Conservation (phyloP, 53 echinoderm and acorn worm species). For the Holothuria scabra region DNA sequence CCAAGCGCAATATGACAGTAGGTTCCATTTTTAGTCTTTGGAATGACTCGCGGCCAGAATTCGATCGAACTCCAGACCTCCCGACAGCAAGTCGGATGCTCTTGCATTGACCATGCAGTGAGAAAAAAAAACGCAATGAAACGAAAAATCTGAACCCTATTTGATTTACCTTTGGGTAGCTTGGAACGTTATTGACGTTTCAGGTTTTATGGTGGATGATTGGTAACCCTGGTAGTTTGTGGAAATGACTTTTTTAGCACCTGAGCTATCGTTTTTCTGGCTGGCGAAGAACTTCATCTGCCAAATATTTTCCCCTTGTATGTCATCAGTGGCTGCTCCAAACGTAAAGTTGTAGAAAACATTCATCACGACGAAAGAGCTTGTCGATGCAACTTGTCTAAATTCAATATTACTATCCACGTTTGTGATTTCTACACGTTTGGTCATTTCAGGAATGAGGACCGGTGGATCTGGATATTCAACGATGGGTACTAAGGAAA, state of each 20-base stretch:
- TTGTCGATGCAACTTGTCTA: background rate
- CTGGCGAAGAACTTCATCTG: background rate
- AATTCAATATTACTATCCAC: background rate
- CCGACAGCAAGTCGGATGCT: no score
- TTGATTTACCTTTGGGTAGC: background rate
- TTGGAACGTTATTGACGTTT: background rate
- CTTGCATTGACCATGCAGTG: no score
- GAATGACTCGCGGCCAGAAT: no score
- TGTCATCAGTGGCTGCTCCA: background rate
- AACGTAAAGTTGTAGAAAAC: background rate
- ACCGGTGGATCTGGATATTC: background rate
- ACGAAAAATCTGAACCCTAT: no score
- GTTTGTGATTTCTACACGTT: constrained; percentile 4
- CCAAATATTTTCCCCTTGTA: constrained; percentile 9
- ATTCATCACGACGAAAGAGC: background rate
- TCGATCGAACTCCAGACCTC: no score
- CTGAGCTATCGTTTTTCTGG: background rate
- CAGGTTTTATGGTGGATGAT: background rate
- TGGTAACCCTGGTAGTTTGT: background rate
- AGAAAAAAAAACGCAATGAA: no score
- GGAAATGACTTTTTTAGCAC: background rate
- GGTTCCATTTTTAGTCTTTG: no score
- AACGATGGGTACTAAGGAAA: background rate
- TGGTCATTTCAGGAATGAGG: background rate
- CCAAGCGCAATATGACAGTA: no score